These are phyloP conservation scores for Ericerus pela DNA, from an alignment of 1,140 invertebrate genomes.

Conservation along the genomic window DNA sequence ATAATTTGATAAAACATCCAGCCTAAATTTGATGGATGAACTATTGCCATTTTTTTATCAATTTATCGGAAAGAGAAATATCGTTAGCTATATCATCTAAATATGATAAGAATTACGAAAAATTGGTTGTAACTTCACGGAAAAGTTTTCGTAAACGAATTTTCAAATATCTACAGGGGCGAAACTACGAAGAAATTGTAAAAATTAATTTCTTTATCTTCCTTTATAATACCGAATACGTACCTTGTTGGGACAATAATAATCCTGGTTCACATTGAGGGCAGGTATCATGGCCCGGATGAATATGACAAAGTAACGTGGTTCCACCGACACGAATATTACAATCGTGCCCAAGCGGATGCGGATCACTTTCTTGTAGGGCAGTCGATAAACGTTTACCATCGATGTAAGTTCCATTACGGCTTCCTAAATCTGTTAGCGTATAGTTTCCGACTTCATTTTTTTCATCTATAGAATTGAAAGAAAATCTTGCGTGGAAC, in stretches of 20 bases:
- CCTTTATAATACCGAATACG: neutral
- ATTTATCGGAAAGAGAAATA: no score
- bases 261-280: slow-evolving; percentile 76
- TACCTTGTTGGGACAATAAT: slow-evolving; percentile 27
- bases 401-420: slow-evolving; percentile 76
- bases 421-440: slow-evolving; percentile 64
- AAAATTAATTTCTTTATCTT: neutral
- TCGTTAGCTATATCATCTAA: no score
- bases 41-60: no score
- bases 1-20: no score
- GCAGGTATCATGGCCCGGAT: slow-evolving; percentile 69
- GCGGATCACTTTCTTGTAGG: slow-evolving; percentile 48
- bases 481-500: slow-evolving; percentile 60
- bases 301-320: slow-evolving; percentile 69
- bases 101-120: no score
- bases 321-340: slow-evolving; percentile 52
- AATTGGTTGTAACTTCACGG: no score
- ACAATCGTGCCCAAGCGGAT: slow-evolving; percentile 56
- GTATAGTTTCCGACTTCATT: slow-evolving; percentile 42
- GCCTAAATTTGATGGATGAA: no score
- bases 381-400: slow-evolving; percentile 53
- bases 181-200: no score
- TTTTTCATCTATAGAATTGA: slow-evolving; percentile 31
- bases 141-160: no score
- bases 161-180: no score